Conservation (phyloP, 2,888 invertebrate genomes). For the Bellardia pandia region DNA sequence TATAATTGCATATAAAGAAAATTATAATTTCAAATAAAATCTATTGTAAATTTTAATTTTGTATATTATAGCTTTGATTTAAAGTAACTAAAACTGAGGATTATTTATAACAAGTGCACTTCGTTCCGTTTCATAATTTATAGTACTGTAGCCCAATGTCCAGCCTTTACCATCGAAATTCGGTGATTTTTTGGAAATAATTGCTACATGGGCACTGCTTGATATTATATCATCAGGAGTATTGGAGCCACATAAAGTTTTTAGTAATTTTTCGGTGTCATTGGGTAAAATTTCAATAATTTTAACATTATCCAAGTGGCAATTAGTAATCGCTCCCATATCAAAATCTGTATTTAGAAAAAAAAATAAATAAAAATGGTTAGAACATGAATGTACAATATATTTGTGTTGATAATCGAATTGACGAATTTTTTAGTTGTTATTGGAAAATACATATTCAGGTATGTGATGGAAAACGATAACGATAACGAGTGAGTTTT, state of each 20-base stretch:
- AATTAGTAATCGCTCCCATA: conserved; percentile 86
- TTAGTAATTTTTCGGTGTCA: conserved; percentile 77
- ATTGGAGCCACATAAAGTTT: conserved; percentile 85
- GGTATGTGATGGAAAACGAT: no score
- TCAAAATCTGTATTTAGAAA: conserved; percentile 84
- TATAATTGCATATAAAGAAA: no score
- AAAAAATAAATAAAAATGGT: neutral
- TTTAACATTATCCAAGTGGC: conserved; percentile 87
- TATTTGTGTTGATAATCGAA: no score
- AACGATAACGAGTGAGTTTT: no score
- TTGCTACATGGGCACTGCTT: conserved; percentile 82
- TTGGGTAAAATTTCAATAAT: conserved; percentile 85
- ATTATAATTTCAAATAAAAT: no score
- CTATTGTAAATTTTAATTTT: no score
- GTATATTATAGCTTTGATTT: neutral
- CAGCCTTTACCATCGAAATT: conserved; percentile 91
- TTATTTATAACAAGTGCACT: conserved; percentile 13
- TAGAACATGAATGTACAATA: neutral
- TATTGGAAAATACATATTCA: no score
- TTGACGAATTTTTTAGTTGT: no score
- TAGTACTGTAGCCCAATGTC: conserved; percentile 76
- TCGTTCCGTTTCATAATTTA: neutral
- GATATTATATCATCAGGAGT: conserved; percentile 85
- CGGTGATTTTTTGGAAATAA: conserved; percentile 86
- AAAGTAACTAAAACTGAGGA: neutral